These are phyloP conservation scores for Drosophila gaucha DNA, from an alignment of 2,888 invertebrate genomes.

Conservation along the genomic window DNA sequence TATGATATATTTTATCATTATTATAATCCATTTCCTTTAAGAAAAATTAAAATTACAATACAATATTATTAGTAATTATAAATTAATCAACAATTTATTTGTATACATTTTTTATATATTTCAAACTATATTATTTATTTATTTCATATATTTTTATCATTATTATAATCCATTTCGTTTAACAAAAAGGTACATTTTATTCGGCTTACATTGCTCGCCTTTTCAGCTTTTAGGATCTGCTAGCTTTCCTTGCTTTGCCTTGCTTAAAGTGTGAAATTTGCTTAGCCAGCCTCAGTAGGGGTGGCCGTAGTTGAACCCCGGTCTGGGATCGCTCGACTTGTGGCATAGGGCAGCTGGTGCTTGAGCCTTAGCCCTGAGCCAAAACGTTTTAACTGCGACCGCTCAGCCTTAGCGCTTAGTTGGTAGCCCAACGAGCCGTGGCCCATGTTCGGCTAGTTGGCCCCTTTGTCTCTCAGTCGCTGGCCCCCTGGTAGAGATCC, in stretches of 20 bases:
- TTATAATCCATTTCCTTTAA: no score
- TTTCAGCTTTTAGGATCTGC: constrained; percentile 11
- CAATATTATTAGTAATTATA: no score
- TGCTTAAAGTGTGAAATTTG: constrained; percentile 70
- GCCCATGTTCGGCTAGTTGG: constrained; percentile 41
- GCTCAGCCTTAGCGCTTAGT: constrained; percentile 49
- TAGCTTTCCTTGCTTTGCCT: constrained; percentile 1
- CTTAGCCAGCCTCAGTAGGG: constrained; percentile 34
- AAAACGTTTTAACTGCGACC: constrained; percentile 24
- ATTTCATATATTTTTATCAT: no score
- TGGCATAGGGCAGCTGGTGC: constrained; percentile 45
- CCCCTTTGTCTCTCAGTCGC: not conserved
- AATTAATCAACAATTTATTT: no score
- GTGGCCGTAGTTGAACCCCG: constrained; percentile 27
- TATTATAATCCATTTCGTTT: no score
- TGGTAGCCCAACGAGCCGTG: constrained; percentile 76
- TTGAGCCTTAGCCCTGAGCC: constrained; percentile 17
- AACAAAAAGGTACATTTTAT: constrained; percentile 10
- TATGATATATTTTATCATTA: not conserved
- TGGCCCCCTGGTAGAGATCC: not conserved
- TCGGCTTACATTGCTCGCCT: not conserved
- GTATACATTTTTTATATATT: no score
- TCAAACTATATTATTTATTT: not conserved
- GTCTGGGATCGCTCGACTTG: constrained; percentile 1
- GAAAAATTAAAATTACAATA: no score